Conservation (phyloP, 2,888 invertebrate species). For the Epirrita christyi region DNA sequence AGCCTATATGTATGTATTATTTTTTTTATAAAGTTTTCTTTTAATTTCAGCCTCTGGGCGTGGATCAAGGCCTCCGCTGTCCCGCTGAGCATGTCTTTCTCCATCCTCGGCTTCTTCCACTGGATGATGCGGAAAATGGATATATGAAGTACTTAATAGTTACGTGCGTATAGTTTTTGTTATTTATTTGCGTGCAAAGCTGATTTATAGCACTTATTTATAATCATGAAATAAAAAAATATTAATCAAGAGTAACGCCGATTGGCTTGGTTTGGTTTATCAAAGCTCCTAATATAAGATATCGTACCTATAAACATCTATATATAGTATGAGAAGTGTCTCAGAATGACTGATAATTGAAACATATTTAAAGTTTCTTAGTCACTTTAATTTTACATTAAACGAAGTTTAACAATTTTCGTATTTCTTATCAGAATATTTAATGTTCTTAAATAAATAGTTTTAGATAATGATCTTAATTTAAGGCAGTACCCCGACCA, state of each 20-base stretch:
- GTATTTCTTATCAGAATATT: too few species aligned
- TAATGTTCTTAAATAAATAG: not conserved
- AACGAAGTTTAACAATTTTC: not conserved
- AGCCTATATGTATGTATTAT: too few species aligned
- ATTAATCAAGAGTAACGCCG: conserved; percentile 1
- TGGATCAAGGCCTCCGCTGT: conserved; percentile 91
- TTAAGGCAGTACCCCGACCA: too few species aligned
- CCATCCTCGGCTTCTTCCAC: conserved; percentile 90
- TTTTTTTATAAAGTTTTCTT: too few species aligned
- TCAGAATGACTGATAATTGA: too few species aligned
- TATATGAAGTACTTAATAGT: conserved; percentile 47
- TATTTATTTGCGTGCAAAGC: conserved; percentile 4
- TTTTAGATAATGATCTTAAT: too few species aligned
- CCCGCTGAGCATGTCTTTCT: conserved; percentile 92
- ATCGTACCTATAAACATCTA: too few species aligned
- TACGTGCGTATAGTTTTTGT: conserved; percentile 18
- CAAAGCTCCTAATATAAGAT: too few species aligned
- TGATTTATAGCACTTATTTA: not conserved
- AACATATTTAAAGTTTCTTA: not conserved
- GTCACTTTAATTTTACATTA: conserved; percentile 8
- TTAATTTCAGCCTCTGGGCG: conserved; percentile 85
- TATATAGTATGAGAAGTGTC: too few species aligned
- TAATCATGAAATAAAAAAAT: conserved; percentile 9
- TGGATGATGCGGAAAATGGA: conserved; percentile 91
- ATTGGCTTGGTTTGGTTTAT: too few species aligned